Evolutionary conservation across 2,113 vertebrate genomes (phyloP), one percentile per base, ranked within the genome.

Genomic region (Dasyurus viverrinus): DNA sequence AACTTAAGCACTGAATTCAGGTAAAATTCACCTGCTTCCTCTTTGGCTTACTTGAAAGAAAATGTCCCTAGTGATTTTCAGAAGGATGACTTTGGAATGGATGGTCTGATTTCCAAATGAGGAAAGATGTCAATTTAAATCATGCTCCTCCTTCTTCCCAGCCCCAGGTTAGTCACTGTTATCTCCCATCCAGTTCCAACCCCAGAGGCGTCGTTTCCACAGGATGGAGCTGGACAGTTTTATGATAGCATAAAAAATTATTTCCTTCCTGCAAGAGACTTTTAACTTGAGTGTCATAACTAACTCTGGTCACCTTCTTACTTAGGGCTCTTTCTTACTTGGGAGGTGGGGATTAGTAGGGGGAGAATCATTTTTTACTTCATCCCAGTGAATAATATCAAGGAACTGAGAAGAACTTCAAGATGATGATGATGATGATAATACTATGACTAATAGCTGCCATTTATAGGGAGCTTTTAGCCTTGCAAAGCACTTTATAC

Each of bases 241-340:
- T 96, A 95, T 52, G 90, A 90, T 42, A 89, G 92, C 91, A 95
- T 96, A 94, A 53, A 94, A 53, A n/a, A 92, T 68, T 54, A 60
- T 89, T 92, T 95, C 93, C 54, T 96, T 95, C 54, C 60, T 42
- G 1, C 54, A 91, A 95, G 84, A 95, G 53, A 90, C 57, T 95
- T 96, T 94, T 50, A 84, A 27, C 24, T 91, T 55, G 52, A 94
- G 91, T 68, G 84, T 93, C 91, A 22, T 93, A 95, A 89, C 89
- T 93, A 89, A 95, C 92, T 76, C 91, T 2, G 10, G 89, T 26
- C 16, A 22, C 90, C 92, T 93, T 94, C 89, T 95, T 95, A 91
- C 89, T 30, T n/a, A 46, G 96, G 90, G 57, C 54, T 92, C 68
- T 50, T 95, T 54, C 93, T 93, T 53, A 48, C 92, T 47, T n/a